A percentile compares a stretch with the other conserved stretches of the same genome.
Evolutionary conservation across 1,140 invertebrate species (phyloP).

Genomic region (Drosophila nannoptera): DNA sequence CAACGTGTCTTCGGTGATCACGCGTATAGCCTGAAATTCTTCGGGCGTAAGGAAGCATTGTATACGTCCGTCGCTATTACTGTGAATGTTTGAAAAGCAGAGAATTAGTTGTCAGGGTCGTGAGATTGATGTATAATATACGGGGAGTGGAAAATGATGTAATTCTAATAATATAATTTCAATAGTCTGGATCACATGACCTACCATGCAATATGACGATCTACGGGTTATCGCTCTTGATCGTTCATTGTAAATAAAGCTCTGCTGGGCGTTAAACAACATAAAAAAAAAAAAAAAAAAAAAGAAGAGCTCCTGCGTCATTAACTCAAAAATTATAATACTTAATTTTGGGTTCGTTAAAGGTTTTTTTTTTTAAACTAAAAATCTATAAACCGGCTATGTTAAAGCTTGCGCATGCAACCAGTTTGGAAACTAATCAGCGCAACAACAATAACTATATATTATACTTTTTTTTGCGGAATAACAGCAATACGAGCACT

Average conservation of each 20-base stretch:
- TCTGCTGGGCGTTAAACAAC: too few relatives aligned
- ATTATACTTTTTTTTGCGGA: neutral
- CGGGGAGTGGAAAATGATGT: too few relatives aligned
- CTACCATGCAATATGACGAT: too few relatives aligned
- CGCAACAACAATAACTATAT: neutral
- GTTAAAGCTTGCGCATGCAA: slow-evolving; percentile 1
- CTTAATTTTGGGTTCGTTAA: slow-evolving; percentile 16
- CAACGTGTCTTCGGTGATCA: slow-evolving; percentile 70
- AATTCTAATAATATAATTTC: too few relatives aligned
- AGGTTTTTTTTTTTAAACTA: neutral
- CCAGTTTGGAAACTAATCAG: slow-evolving; percentile 3
- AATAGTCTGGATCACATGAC: too few relatives aligned
- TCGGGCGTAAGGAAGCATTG: slow-evolving; percentile 51
- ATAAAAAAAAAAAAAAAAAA: too few relatives aligned
- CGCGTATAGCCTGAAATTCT: slow-evolving; percentile 51
- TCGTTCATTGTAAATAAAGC: too few relatives aligned
- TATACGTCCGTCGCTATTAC: slow-evolving; percentile 39
- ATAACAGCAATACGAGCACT: too few relatives aligned
- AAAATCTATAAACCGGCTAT: slow-evolving; percentile 32
- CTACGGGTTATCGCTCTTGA: too few relatives aligned
- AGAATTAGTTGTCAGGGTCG: neutral
- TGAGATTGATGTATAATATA: too few relatives aligned
- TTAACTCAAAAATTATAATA: slow-evolving; percentile 10
- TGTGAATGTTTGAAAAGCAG: slow-evolving; percentile 39
- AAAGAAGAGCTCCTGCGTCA: too few relatives aligned